These are phyloP conservation scores for Drosophila nigrodunni DNA, from an alignment of 1,140 invertebrate species.

Conservation along the genomic window DNA sequence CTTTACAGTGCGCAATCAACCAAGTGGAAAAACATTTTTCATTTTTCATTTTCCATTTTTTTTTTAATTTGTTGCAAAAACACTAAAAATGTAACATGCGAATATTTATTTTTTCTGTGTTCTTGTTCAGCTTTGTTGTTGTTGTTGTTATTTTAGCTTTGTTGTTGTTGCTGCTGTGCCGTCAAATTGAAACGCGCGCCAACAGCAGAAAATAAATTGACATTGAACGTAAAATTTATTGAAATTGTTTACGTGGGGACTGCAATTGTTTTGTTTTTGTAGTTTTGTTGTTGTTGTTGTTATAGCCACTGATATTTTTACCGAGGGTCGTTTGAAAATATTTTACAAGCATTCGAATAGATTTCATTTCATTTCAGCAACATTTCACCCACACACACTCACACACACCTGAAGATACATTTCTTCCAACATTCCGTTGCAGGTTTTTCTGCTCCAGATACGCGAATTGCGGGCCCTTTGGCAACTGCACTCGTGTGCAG, in stretches of 20 bases:
- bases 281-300: conserved; percentile 16
- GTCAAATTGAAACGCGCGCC: conserved; percentile 74
- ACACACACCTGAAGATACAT: conserved; percentile 29
- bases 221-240: conserved; percentile 78
- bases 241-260: conserved; percentile 71
- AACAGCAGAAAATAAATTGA: conserved; percentile 76
- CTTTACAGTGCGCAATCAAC: conserved; percentile 47
- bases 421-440: conserved; percentile 46
- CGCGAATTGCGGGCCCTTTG: conserved; percentile 58
- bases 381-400: conserved; percentile 24
- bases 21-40: conserved; percentile 60
- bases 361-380: conserved; percentile 9
- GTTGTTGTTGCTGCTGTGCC: conserved; percentile 39
- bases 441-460: conserved; percentile 75
- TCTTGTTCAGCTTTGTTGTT: conserved; percentile 14
- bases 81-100: conserved; percentile 45
- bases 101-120: conserved; percentile 46
- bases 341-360: conserved; percentile 21
- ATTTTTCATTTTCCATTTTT: conserved; percentile 26
- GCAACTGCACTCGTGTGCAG: conserved; percentile 74
- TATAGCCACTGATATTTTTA: conserved; percentile 21
- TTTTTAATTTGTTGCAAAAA: conserved; percentile 74
- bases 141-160: conserved; percentile 4
- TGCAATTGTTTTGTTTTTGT: conserved; percentile 53
- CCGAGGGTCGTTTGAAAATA: conserved; percentile 51